Evolutionary conservation across 2,888 invertebrate species (phyloP).

Genomic region (Tenodera sinensis): DNA sequence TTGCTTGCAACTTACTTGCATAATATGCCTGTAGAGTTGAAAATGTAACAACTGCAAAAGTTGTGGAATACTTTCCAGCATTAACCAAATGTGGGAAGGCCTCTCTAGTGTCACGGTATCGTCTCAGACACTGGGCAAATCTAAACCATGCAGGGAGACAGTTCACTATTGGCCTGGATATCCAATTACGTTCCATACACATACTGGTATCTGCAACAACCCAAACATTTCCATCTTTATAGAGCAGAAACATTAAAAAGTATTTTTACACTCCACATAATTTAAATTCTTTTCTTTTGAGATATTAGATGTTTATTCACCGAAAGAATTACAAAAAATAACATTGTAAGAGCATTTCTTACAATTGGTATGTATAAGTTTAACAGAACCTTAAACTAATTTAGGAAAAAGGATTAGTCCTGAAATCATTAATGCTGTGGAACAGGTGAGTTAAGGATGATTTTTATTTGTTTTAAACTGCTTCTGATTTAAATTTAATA

Average conservation of each 20-base stretch:
- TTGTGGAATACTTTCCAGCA: slow-evolving; percentile 96
- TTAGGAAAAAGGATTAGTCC: no score
- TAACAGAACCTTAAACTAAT: no score
- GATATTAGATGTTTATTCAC: no score
- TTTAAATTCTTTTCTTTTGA: no score
- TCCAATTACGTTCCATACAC: slow-evolving; percentile 66
- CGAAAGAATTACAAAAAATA: no score
- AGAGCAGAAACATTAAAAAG: not conserved
- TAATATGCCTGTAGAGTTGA: slow-evolving; percentile 66
- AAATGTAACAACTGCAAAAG: slow-evolving; percentile 91
- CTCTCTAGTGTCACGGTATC: slow-evolving; percentile 90
- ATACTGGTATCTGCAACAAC: slow-evolving; percentile 54
- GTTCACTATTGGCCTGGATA: slow-evolving; percentile 80
- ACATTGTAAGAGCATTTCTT: no score
- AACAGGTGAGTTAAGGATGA: no score
- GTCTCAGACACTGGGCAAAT: slow-evolving; percentile 93
- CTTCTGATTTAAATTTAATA: no score
- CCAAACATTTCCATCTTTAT: not conserved
- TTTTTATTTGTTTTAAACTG: no score
- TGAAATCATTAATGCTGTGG: no score
- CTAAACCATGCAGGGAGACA: slow-evolving; percentile 96
- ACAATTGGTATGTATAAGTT: no score
- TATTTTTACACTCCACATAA: no score
- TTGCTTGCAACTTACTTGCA: slow-evolving; percentile 49
- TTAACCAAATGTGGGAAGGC: slow-evolving; percentile 95